Percentiles rank a stretch among this genome's conserved stretches.
phyloP scores from a whole-genome alignment of 2,797 vertebrate species.

The Yasuhikotakia modesta region DNA sequence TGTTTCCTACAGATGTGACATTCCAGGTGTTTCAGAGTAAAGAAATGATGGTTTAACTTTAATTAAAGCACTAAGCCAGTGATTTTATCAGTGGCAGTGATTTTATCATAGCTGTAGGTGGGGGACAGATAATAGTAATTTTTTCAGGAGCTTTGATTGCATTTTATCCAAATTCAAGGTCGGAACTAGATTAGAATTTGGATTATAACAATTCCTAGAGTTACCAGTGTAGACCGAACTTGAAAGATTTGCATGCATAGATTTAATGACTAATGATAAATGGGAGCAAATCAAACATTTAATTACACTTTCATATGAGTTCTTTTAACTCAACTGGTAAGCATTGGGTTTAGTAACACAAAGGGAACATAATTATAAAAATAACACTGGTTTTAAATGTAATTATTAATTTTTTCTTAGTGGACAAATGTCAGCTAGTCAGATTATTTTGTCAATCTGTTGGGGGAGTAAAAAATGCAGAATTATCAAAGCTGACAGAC shows the following conservation, averaged over 20 bases:
- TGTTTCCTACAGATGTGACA: neutral
- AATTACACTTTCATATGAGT: no score
- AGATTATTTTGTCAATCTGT: constrained; percentile 33
- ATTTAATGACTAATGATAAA: neutral
- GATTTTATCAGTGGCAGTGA: neutral
- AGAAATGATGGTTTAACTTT: neutral
- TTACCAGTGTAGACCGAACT: neutral
- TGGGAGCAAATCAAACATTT: no score
- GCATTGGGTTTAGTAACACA: no score
- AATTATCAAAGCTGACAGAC: constrained; percentile 31
- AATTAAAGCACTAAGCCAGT: neutral
- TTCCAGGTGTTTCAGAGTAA: neutral
- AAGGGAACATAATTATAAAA: no score
- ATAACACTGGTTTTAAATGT: no score
- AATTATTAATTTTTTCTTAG: neutral
- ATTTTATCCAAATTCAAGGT: neutral
- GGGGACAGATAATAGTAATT: neutral
- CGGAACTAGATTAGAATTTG: no score
- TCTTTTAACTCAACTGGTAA: no score
- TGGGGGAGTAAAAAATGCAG: constrained; percentile 15
- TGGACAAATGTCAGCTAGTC: constrained; percentile 11
- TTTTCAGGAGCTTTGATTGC: neutral
- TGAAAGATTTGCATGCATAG: neutral
- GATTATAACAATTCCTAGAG: neutral
- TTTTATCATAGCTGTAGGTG: neutral